A percentile compares a stretch with the other conserved stretches of the same genome.
These are phyloP conservation scores for Phocoena sinus DNA, from an alignment of 2,113 vertebrate genomes.

Conservation along the genomic window DNA sequence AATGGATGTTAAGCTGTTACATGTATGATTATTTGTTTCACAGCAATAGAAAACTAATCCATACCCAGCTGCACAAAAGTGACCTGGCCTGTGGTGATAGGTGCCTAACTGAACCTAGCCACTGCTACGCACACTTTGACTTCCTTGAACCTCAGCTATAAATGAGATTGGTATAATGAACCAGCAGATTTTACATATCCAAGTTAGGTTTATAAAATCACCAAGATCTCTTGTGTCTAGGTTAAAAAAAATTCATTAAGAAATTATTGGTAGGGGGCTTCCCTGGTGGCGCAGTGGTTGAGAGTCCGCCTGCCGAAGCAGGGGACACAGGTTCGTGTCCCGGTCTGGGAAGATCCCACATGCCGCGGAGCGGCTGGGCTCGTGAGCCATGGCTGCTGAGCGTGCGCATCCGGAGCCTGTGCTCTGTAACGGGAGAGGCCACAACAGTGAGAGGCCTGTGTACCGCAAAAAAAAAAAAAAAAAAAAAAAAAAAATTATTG, in stretches of 20 bases:
- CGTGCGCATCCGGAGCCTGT: no score
- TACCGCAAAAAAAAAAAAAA: no score
- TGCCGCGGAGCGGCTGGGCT: no score
- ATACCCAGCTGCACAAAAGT: neutral
- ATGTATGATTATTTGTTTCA: neutral
- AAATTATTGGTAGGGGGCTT: neutral
- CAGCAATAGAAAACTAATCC: neutral
- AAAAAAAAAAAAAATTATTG: neutral
- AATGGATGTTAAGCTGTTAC: neutral
- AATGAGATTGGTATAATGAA: neutral
- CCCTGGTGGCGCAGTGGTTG: no score
- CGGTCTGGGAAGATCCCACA: no score
- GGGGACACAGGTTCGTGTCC: no score
- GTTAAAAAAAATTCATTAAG: neutral
- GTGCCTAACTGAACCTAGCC: neutral
- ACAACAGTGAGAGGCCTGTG: no score
- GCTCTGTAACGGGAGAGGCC: no score
- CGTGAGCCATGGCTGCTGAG: no score
- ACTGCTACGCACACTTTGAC: neutral
- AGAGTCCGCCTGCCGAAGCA: no score
- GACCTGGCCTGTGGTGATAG: neutral
- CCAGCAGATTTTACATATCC: neutral
- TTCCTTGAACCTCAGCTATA: neutral
- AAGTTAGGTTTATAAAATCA: neutral
- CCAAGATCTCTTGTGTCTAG: neutral